Evolutionary conservation across 1,140 invertebrate genomes (phyloP).

Genomic region (Diabrotica virgifera): DNA sequence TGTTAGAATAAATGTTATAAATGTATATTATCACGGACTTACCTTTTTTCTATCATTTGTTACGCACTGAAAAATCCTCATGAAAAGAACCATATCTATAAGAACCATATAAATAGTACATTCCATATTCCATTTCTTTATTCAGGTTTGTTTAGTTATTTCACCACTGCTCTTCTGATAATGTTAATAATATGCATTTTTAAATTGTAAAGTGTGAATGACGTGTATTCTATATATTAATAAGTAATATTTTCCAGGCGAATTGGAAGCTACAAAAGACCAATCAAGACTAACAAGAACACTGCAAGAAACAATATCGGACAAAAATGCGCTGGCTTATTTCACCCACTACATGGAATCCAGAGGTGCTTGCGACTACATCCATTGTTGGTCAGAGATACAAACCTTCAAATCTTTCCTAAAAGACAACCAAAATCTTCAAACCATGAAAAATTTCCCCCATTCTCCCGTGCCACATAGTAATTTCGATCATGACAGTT

Average conservation of each 20-base stretch:
- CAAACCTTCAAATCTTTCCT: slow-evolving; percentile 58
- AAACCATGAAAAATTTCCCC: slow-evolving; percentile 18
- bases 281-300: slow-evolving; percentile 61
- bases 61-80: no score
- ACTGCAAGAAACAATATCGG: slow-evolving; percentile 61
- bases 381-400: slow-evolving; percentile 73
- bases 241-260: slow-evolving; percentile 26
- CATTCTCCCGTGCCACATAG: slow-evolving; percentile 27
- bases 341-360: slow-evolving; percentile 73
- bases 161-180: no score
- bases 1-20: no score
- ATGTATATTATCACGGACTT: no score
- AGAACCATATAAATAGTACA: no score
- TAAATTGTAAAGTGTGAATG: no score
- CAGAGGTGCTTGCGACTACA: slow-evolving; percentile 53
- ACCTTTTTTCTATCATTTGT: no score
- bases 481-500: slow-evolving; percentile 44
- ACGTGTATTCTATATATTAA: no score
- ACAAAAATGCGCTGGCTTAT: slow-evolving; percentile 67
- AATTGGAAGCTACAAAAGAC: slow-evolving; percentile 32
- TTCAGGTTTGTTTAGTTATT: no score
- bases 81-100: no score
- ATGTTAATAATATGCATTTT: no score
- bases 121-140: no score
- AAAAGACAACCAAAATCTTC: slow-evolving; percentile 15